phyloP scores from a whole-genome alignment of 2,113 vertebrate species.

The Pundamilia nyererei region DNA sequence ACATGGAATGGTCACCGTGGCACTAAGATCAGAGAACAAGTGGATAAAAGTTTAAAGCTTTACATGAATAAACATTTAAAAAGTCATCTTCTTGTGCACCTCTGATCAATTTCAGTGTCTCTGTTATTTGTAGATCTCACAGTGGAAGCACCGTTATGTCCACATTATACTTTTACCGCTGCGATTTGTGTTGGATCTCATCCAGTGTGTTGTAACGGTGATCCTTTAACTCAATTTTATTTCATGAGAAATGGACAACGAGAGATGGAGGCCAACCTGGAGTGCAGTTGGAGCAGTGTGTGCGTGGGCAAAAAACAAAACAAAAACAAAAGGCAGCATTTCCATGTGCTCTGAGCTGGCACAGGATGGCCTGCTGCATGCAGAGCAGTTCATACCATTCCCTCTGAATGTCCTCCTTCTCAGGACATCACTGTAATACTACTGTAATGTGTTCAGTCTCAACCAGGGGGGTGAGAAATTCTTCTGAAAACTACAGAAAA shows the following conservation, averaged over 20 bases:
- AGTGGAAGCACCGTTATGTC: neutral
- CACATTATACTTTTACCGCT: neutral
- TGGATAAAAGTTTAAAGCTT: neutral
- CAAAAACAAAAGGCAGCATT: neutral
- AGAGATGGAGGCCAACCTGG: neutral
- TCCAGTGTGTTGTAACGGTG: neutral
- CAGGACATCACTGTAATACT: neutral
- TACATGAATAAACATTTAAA: neutral
- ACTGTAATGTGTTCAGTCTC: neutral
- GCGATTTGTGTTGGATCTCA: neutral
- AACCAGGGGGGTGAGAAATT: neutral
- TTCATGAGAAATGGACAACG: neutral
- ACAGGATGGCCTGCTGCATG: neutral
- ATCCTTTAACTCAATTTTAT: neutral
- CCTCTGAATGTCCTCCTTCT: neutral
- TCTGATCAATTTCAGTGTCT: neutral
- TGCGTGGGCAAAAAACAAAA: rapidly evolving
- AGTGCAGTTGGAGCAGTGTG: neutral
- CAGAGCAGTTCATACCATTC: neutral
- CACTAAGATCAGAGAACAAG: neutral
- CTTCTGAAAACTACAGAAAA: neutral
- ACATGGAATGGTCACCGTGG: neutral
- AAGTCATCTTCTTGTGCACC: neutral
- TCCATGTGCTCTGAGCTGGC: neutral
- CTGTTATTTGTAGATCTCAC: neutral